These are phyloP conservation scores for Oceanodroma tethys DNA, from an alignment of 2,113 vertebrate species.

Conservation along the genomic window DNA sequence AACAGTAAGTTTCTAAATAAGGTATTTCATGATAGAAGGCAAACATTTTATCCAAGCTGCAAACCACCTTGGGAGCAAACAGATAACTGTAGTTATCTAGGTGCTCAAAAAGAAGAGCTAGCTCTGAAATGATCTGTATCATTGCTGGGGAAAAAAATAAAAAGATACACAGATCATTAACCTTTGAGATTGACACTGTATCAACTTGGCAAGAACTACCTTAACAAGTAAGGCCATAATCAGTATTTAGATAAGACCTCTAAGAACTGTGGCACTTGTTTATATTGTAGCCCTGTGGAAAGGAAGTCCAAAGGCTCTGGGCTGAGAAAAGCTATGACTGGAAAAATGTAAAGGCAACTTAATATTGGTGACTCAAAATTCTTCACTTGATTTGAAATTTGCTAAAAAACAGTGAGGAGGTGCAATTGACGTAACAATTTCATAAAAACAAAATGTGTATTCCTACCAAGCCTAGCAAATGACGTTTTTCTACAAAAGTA, in stretches of 20 bases:
- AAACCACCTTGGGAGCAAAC: not conserved
- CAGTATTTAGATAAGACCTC: not conserved
- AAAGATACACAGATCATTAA: not conserved
- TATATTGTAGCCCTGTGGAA: not conserved
- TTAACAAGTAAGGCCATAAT: not conserved
- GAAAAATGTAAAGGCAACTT: not conserved
- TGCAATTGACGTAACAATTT: not conserved
- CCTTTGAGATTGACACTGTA: not conserved
- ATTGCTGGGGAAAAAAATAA: not conserved
- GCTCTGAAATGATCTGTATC: not conserved
- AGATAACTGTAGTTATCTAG: not conserved
- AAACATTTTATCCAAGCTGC: not conserved
- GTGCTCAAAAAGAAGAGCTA: not conserved
- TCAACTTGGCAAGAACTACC: not conserved
- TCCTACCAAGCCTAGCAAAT: not conserved
- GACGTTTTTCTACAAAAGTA: not conserved
- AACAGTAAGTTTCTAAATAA: not conserved
- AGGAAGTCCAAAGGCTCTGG: not conserved
- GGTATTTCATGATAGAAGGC: not conserved
- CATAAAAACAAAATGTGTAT: not conserved
- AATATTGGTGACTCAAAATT: not conserved
- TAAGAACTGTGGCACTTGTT: not conserved
- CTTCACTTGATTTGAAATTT: not conserved
- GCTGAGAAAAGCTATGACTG: not conserved
- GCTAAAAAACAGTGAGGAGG: not conserved